These are phyloP conservation scores for Myiozetetes cayanensis DNA, from an alignment of 2,113 vertebrate species.

Conservation along the genomic window DNA sequence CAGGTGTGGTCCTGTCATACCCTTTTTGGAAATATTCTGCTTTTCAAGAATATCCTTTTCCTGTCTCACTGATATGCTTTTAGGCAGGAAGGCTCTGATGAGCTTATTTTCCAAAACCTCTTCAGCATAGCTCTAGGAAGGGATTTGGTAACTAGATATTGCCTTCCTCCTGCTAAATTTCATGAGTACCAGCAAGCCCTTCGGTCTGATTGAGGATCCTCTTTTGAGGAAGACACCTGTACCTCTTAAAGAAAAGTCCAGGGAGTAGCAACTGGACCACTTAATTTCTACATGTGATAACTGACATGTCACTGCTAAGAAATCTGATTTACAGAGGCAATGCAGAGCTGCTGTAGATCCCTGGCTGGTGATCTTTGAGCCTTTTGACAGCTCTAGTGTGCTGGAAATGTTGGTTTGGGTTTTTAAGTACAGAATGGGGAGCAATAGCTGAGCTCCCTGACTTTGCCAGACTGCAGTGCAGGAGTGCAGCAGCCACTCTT, in stretches of 20 bases:
- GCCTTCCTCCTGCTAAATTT: not conserved
- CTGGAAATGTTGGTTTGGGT: not conserved
- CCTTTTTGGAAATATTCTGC: not conserved
- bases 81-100: not conserved
- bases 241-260: not conserved
- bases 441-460: not conserved
- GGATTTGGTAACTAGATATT: not conserved
- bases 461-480: not conserved
- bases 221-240: not conserved
- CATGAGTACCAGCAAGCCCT: not conserved
- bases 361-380: not conserved
- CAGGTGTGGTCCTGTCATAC: not conserved
- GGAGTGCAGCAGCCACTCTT: not conserved
- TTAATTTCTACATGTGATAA: not conserved
- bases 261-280: not conserved
- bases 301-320: not conserved
- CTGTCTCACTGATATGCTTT: accelerated
- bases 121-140: not conserved
- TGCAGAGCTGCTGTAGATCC: not conserved
- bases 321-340: not conserved
- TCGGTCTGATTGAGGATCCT: not conserved
- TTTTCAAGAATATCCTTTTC: not conserved
- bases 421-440: not conserved
- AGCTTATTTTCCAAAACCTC: not conserved
- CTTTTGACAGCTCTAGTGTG: not conserved